Evolutionary conservation across 2,888 invertebrate genomes (phyloP), one percentile per base, ranked within the genome.

Genomic region (Drosophila tanythrix): DNA sequence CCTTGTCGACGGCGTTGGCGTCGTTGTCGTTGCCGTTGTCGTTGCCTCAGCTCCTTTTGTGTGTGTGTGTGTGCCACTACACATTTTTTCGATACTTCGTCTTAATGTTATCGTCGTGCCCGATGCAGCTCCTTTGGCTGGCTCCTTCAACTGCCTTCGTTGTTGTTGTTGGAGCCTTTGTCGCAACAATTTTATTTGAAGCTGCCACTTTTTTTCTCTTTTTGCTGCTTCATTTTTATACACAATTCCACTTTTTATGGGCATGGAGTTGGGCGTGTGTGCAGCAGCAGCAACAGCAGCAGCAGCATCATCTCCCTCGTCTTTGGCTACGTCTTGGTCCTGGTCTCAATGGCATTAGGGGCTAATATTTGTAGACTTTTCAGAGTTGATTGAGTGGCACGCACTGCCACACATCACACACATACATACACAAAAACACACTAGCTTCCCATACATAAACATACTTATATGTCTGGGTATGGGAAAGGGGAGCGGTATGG

Each of bases 181-280:
- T 89, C 90, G 89, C 90, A 90, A 88, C 89, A 90, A 89, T 88
- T 88, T 88, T 90, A 87, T 88, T 88, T 87, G 88, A 90, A 89
- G 88, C 90, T 87, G 88, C 81, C 89, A 81, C 87, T 79, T 88
- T 90, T 82, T 77, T 76, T 18, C 21, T n/a, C 8, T 15, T 77
- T 69, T 65, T 81, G 67, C 82, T 79, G 90, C 90, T 90, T 86
- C 83, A 87, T 90, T 89, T 86, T 90, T 86, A 90, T 86, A 86
- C 76, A 86, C 90, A 89, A 85, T 90, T 90, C 83, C 90, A 85
- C 53, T 82, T 86, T 90, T 86, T 89, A 90, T 88, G 88, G 76
- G 51, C 74, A 29, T 66, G 64, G 63, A 55, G 53, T 72, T 65
- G 63, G 51, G 38, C 56, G 38, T 65, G 53, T 63, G 63, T 56